Conservation (phyloP, 2,888 invertebrate genomes). For the Hydriomena furcata region DNA sequence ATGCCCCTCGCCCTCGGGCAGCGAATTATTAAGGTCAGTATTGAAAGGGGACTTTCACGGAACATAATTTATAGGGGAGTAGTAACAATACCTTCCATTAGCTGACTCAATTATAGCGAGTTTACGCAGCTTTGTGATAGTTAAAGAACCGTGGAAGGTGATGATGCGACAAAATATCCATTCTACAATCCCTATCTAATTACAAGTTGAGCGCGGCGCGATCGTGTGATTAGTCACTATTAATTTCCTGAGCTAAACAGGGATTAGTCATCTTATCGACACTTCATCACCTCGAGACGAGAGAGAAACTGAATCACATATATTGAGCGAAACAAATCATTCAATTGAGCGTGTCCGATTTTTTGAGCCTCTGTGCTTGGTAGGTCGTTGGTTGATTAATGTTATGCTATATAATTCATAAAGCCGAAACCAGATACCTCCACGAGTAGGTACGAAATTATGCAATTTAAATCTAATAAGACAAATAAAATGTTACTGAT, state of each 20-base stretch:
- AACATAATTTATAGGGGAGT: slow-evolving; percentile 39
- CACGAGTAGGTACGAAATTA: too few relatives aligned
- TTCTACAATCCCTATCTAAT: slow-evolving; percentile 17
- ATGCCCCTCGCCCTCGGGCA: slow-evolving; percentile 13
- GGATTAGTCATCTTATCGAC: slow-evolving; percentile 30
- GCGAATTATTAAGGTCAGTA: slow-evolving; percentile 42
- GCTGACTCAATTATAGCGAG: slow-evolving; percentile 39
- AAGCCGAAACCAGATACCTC: too few relatives aligned
- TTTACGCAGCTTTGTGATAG: slow-evolving; percentile 31
- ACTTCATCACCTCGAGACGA: slow-evolving; percentile 6
- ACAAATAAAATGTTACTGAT: background rate
- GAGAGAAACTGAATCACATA: slow-evolving; percentile 27
- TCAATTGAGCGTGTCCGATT: background rate
- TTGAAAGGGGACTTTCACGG: slow-evolving; percentile 33
- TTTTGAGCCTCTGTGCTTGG: too few relatives aligned
- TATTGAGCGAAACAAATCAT: slow-evolving; percentile 11
- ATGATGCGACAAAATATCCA: slow-evolving; percentile 20
- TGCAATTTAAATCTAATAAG: too few relatives aligned
- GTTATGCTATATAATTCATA: too few relatives aligned
- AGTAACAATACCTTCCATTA: slow-evolving; percentile 43
- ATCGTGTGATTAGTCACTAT: slow-evolving; percentile 28
- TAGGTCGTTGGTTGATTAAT: too few relatives aligned
- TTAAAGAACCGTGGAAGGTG: slow-evolving; percentile 28
- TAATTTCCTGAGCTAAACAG: slow-evolving; percentile 16
- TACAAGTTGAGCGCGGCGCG: background rate